Base-by-base conservation (phyloP, 53 echinoderm and acorn worm genomes). In the Crossaster papposus region DNA sequence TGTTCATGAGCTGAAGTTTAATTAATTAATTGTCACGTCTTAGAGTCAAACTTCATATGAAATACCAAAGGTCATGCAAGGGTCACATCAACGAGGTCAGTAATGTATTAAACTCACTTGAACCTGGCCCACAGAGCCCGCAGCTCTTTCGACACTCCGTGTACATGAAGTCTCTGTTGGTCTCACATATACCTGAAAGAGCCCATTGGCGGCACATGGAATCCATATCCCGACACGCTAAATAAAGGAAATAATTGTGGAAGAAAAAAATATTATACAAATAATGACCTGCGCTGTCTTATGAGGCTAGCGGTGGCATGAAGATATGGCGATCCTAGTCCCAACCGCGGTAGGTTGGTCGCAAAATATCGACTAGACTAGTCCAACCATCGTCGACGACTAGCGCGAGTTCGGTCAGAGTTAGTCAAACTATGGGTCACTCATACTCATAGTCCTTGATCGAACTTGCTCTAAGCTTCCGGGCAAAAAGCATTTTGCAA, bases 151-250 rank as follows among this genome's bases (percentile, higher is more conserved):
- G 58, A 70, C 92, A 92, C 52, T 92, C 79, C 15, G 64, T n/a
- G 26, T 73, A 34, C 92, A 92, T 92, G 75, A 76, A 92, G 9
- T 26, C 37, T 4, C 62, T 71, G 37, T 88, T 81, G 75, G 78
- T 72, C 26, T 71, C 37, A 81, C 92, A 92, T 30, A 80, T 80
- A 13, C 92, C 92, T 64, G 72, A 55, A 14, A 15, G 52, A 14
- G 92, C 92, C 88, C 91, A 91, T 22, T 32, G 51, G 64, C 86
- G 73, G 54, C 91, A 91, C 38, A 80, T 85, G 38, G 68, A 68
- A 72, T 70, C 37, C 36, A 65, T 51, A 24, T 70, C 85, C 50
- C 33, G 14, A 51, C 70, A 84, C 22, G 31, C 70, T 70, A 50
- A 24, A 28, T 26, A 26, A 65, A 64, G 64, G 64, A 22, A 20